Percentiles rank a stretch among this genome's conserved stretches.
These are phyloP conservation scores for Danaus plexippus DNA, from an alignment of 1,140 invertebrate species.

Conservation along the genomic window DNA sequence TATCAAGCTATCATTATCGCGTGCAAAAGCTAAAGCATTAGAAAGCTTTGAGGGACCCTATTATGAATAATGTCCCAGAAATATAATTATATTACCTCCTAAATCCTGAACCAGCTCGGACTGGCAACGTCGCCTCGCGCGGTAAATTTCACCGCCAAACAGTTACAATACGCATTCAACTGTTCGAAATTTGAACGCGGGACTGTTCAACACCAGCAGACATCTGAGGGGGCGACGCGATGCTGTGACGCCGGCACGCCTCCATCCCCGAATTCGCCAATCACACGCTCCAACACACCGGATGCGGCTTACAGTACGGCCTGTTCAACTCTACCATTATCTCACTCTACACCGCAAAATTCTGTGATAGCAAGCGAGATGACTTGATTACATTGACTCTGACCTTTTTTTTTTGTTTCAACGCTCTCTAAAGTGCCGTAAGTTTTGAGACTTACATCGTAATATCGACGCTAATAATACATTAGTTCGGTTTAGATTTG, in stretches of 20 bases:
- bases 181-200: conserved; percentile 55
- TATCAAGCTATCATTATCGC: no score
- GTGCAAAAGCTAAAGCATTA: no score
- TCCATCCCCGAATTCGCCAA: conserved; percentile 33
- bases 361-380: conserved; percentile 33
- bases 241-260: conserved; percentile 53
- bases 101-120: conserved; percentile 38
- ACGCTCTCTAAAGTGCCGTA: conserved; percentile 17
- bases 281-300: conserved; percentile 25
- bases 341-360: conserved; percentile 36
- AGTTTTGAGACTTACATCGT: conserved; percentile 2
- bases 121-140: conserved; percentile 60
- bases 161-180: conserved; percentile 64
- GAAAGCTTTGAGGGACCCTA: conserved; percentile 12
- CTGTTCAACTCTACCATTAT: conserved; percentile 25
- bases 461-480: conserved; percentile 4
- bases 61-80: conserved; percentile 19
- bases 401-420: conserved; percentile 23
- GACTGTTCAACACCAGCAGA: conserved; percentile 45
- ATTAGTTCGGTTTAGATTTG: not conserved
- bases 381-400: conserved; percentile 27
- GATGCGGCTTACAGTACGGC: conserved; percentile 24
- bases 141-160: conserved; percentile 47
- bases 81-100: conserved; percentile 57
- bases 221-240: conserved; percentile 53